Conservation (phyloP, 1,140 invertebrate species). For the Diachasma alloeum region DNA sequence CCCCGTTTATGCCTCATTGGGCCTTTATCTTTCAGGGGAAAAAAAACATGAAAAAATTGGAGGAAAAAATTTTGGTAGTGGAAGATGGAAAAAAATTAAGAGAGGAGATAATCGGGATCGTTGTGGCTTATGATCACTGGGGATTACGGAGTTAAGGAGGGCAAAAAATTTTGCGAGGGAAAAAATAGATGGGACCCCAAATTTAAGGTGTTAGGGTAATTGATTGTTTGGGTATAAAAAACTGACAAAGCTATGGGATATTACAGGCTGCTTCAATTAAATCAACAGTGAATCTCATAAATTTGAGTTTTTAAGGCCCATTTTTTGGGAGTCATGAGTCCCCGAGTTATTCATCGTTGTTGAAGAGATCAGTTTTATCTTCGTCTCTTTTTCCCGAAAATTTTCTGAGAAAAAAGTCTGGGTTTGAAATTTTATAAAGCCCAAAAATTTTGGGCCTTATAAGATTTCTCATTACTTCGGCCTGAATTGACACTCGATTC, state of each 20-base stretch:
- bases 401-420: too few species aligned
- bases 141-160: conserved; percentile 12
- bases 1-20: not conserved
- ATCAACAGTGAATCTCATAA: too few species aligned
- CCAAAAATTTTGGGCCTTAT: too few species aligned
- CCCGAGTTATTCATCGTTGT: too few species aligned
- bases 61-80: not conserved
- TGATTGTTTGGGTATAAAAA: not conserved
- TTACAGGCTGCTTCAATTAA: not conserved
- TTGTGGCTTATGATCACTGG: not conserved
- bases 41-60: not conserved
- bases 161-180: not conserved
- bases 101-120: not conserved
- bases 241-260: not conserved
- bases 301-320: too few species aligned
- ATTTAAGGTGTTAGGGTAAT: not conserved
- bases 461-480: too few species aligned
- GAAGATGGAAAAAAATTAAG: not conserved
- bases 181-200: not conserved
- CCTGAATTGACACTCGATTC: too few species aligned
- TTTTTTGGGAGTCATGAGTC: too few species aligned
- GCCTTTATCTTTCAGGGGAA: not conserved
- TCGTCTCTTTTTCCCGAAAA: too few species aligned
- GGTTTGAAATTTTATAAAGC: too few species aligned
- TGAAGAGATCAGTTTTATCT: too few species aligned